Evolutionary conservation across 2,113 vertebrate genomes (phyloP).

Genomic region (Forbesichthys agassizii): DNA sequence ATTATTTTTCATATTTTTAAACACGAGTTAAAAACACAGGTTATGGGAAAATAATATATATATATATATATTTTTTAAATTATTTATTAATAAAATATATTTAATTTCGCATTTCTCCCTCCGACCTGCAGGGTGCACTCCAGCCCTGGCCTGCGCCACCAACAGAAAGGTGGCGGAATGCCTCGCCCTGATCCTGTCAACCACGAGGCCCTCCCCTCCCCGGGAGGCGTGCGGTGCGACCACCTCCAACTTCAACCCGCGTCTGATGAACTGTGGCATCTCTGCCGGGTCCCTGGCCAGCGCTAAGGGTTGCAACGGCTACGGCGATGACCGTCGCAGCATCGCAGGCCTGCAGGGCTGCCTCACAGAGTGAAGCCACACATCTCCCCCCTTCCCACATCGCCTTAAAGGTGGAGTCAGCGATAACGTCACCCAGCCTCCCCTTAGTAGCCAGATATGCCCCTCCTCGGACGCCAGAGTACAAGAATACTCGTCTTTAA

Average conservation of each 20-base stretch:
- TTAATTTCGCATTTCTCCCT: not conserved
- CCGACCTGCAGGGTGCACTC: constrained; percentile 83
- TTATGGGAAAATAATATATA: no score
- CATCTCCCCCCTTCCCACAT: not conserved
- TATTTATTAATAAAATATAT: not conserved
- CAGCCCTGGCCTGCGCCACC: constrained; percentile 93
- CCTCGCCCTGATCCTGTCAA: constrained; percentile 97
- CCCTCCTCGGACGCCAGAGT: no score
- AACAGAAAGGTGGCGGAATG: constrained; percentile 98
- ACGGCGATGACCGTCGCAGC: constrained; percentile 72
- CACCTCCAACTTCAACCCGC: constrained; percentile 85
- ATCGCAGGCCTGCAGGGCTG: constrained; percentile 80
- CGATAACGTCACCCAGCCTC: no score
- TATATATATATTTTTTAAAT: no score
- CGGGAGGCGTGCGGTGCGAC: constrained; percentile 79
- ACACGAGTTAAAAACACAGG: no score
- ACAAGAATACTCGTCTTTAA: no score
- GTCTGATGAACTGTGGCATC: constrained; percentile 91
- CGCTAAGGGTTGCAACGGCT: constrained; percentile 81
- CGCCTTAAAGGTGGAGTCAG: no score
- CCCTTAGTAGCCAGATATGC: no score
- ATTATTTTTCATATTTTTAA: no score
- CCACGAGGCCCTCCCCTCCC: constrained; percentile 97
- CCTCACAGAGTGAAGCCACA: constrained; percentile 79
- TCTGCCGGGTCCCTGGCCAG: constrained; percentile 73